Evolutionary conservation across 2,113 vertebrate genomes (phyloP).

Genomic region (Pelobates fuscus): DNA sequence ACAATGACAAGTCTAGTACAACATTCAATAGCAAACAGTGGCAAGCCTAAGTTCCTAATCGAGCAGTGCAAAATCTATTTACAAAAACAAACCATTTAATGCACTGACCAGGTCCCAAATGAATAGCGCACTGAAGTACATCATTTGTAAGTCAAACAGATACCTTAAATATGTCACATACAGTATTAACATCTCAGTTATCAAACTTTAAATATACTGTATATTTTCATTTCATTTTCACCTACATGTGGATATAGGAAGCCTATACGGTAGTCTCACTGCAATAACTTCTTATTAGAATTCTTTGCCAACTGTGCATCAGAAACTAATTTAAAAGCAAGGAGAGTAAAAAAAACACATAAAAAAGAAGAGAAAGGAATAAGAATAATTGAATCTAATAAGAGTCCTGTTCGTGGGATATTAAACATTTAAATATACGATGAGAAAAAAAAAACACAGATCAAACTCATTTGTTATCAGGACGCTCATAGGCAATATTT

Average conservation of each 20-base stretch:
- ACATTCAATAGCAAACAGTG: too few relatives aligned
- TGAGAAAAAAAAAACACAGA: background rate
- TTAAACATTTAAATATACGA: constrained; percentile 36
- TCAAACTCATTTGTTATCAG: constrained; percentile 24
- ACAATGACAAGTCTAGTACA: too few relatives aligned
- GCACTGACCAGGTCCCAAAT: too few relatives aligned
- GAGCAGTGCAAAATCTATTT: too few relatives aligned
- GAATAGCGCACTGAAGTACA: too few relatives aligned
- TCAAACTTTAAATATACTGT: background rate
- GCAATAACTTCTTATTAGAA: constrained; percentile 33
- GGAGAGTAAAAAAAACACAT: background rate
- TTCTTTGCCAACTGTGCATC: background rate
- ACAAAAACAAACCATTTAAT: too few relatives aligned
- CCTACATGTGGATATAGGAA: constrained; percentile 17
- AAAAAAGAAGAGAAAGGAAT: constrained; percentile 7
- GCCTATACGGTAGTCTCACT: background rate
- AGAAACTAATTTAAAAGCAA: constrained; percentile 35
- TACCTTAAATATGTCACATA: background rate
- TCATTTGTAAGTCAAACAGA: background rate
- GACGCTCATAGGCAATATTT: constrained; percentile 6
- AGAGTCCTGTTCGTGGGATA: constrained; percentile 26
- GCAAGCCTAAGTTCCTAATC: too few relatives aligned
- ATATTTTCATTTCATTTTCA: background rate
- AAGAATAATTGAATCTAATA: constrained; percentile 34
- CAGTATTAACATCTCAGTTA: background rate